Percentiles rank a stretch among this genome's conserved stretches.
Conservation (phyloP, 2,113 vertebrate species). For the Gobiocypris rarus region DNA sequence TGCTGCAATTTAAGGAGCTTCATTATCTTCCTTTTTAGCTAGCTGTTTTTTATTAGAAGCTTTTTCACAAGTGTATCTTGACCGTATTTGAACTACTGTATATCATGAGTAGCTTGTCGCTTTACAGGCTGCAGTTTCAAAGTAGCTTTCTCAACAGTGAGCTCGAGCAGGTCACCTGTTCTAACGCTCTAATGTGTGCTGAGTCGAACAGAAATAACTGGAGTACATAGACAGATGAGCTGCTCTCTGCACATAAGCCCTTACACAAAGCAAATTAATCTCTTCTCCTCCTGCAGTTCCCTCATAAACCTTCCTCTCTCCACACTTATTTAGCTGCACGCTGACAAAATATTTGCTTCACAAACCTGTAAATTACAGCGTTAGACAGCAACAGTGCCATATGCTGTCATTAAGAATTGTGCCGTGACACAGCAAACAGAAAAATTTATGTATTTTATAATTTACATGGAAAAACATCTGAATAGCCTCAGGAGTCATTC, state of each 20-base stretch:
- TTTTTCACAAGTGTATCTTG: neutral
- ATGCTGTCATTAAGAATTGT: slow-evolving; percentile 38
- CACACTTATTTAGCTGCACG: slow-evolving; percentile 13
- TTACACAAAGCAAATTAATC: slow-evolving; percentile 27
- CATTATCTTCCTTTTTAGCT: neutral
- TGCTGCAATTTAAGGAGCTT: neutral
- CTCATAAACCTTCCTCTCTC: slow-evolving; percentile 30
- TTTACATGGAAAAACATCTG: slow-evolving; percentile 35
- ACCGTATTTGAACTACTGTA: neutral
- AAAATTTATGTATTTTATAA: slow-evolving; percentile 23
- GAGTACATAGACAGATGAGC: slow-evolving; percentile 37
- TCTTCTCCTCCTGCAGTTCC: slow-evolving; percentile 23
- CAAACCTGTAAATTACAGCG: slow-evolving; percentile 36
- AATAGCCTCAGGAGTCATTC: slow-evolving; percentile 1
- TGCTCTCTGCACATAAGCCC: slow-evolving; percentile 31
- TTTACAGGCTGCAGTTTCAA: neutral
- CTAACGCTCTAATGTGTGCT: slow-evolving; percentile 11
- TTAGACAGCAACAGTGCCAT: slow-evolving; percentile 33
- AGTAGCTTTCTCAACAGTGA: neutral
- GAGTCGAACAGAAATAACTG: slow-evolving; percentile 41
- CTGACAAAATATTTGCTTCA: slow-evolving; percentile 45
- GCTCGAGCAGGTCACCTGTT: slow-evolving; percentile 28
- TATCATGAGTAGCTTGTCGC: neutral
- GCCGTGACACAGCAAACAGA: slow-evolving; percentile 26
- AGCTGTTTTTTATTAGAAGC: neutral